Base-by-base conservation (phyloP, 2,888 invertebrate species). In the Pecten maximus region DNA sequence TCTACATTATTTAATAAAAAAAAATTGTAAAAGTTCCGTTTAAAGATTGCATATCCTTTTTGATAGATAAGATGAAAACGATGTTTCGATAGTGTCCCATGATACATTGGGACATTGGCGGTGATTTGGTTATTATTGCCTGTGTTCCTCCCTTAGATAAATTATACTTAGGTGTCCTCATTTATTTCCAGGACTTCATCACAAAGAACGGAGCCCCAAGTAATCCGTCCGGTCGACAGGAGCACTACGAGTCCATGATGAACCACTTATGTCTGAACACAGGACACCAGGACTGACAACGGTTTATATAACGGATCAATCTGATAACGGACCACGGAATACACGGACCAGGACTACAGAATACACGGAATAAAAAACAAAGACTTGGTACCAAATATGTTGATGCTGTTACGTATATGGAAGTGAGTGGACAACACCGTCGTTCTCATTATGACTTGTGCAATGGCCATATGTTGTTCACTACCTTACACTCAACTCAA, bases 171-270 rank as follows among this genome's bases (percentile, higher is more conserved):
- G n/a, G n/a, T n/a, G n/a, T 97, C 89, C 97, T 97, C 23, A 23
- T 19, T 54, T n/a, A 54, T 87, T 97, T 97, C 91, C 97, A 98
- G 95, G 95, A 95, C 91, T 97, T 94, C 92, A 93, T 96, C n/a
- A 91, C 95, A 90, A 95, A 96, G 54, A 95, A 96, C 87, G 97
- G 97, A 15, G 96, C 97, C 88, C 97, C 97, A 39, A 89, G n/a
- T 92, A 93, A 54, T 91, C 88, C 92, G 0, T 97, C 97, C 10
- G 97, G 97, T 35, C 96, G 96, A 88, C 97, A 97, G 90, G 97
- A 97, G 93, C 97, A 97, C 93, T 97, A 96, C 94, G 97, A 97
- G 93, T 94, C 96, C 28, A 96, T 97, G 91, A 94, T 97, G 50
- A 97, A 97, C 93, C 94, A 94, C n/a, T 92, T 96, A 96, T 92